Percentiles rank a stretch among this genome's conserved stretches.
These are phyloP conservation scores for Zaprionus vittiger DNA, from an alignment of 1,140 invertebrate genomes.

Conservation along the genomic window DNA sequence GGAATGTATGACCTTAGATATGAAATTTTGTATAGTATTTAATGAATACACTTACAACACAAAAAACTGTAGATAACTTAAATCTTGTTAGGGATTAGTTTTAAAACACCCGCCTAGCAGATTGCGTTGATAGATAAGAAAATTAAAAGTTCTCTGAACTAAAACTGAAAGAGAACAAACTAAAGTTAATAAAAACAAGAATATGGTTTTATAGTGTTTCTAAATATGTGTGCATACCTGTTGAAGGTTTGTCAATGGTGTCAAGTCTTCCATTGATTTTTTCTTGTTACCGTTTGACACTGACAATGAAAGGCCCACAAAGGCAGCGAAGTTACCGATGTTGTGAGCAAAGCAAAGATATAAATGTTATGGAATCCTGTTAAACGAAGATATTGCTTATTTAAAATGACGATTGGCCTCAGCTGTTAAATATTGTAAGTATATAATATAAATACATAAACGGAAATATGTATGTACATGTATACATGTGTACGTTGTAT, in stretches of 20 bases:
- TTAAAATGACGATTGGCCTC: not conserved
- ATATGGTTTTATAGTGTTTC: not conserved
- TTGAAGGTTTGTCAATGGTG: constrained; percentile 77
- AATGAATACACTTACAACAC: constrained; percentile 39
- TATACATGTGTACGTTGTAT: constrained; percentile 10
- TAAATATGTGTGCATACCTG: constrained; percentile 65
- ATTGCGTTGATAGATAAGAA: constrained; percentile 36
- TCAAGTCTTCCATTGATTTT: constrained; percentile 83
- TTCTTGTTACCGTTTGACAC: constrained; percentile 51
- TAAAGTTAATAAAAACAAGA: constrained; percentile 37
- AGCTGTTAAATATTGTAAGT: constrained; percentile 1
- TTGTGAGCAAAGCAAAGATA: constrained; percentile 6
- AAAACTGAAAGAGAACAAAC: constrained; percentile 69
- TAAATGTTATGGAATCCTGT: constrained; percentile 23
- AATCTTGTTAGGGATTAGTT: constrained; percentile 14
- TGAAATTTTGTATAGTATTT: constrained; percentile 4
- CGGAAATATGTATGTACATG: not conserved
- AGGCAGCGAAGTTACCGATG: constrained; percentile 61
- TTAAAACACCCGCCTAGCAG: constrained; percentile 40
- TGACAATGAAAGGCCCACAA: constrained; percentile 58
- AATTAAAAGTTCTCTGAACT: constrained; percentile 51
- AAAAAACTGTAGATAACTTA: constrained; percentile 23
- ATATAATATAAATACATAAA: not conserved
- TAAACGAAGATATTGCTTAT: constrained; percentile 23
- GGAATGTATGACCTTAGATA: not conserved